Percentiles rank a stretch among this genome's conserved stretches.
Conservation (phyloP, 2,113 vertebrate genomes). For the Xenotilapia longispinis region DNA sequence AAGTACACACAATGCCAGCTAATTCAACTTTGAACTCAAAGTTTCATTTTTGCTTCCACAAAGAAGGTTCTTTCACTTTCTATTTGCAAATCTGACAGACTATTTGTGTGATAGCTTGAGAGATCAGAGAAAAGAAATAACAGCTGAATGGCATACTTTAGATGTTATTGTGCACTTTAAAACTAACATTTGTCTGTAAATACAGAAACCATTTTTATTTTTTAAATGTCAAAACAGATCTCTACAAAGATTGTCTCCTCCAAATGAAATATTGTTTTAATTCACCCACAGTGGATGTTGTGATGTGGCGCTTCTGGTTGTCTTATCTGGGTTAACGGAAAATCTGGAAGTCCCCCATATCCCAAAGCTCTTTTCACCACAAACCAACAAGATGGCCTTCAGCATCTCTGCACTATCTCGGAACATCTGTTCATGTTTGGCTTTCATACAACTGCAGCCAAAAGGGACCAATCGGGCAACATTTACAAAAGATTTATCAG, state of each 20-base stretch:
- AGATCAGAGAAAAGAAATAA: background rate
- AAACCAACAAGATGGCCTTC: conserved; percentile 10
- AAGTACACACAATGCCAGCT: background rate
- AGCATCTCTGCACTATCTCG: background rate
- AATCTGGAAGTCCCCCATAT: conserved; percentile 16
- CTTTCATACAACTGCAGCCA: background rate
- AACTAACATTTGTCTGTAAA: background rate
- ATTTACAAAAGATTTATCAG: background rate
- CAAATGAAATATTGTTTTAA: conserved; percentile 9
- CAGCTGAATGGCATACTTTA: rapidly evolving
- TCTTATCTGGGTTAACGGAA: conserved; percentile 24
- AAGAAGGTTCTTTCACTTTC: background rate
- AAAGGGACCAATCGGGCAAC: background rate
- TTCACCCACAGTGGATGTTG: background rate
- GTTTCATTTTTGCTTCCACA: background rate
- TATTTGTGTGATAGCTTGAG: background rate
- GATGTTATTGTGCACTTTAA: background rate
- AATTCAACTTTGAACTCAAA: background rate
- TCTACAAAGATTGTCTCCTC: background rate
- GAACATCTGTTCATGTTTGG: background rate
- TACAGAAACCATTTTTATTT: background rate
- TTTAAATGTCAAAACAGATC: background rate
- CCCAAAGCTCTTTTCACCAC: background rate
- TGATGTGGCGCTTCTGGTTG: conserved; percentile 19
- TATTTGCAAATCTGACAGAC: background rate